Conservation (phyloP, 2,113 vertebrate species). For the Sceloporus tristichus region DNA sequence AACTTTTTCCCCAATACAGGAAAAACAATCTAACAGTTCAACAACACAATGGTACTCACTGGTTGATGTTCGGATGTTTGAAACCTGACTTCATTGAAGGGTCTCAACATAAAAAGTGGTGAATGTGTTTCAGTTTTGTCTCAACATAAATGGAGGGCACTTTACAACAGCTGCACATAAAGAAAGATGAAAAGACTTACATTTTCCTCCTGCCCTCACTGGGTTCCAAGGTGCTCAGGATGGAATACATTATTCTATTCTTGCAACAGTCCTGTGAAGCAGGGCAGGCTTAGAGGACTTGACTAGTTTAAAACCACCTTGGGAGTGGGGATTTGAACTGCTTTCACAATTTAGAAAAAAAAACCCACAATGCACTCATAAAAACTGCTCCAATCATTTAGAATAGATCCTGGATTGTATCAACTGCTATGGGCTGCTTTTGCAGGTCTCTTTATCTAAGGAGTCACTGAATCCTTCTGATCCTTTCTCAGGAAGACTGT, state of each 20-base stretch:
- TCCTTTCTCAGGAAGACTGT: neutral
- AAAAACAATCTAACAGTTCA: neutral
- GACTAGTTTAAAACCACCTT: neutral
- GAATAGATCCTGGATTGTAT: neutral
- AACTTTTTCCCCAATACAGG: neutral
- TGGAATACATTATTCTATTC: neutral
- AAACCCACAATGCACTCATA: neutral
- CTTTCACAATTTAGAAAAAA: constrained; percentile 5
- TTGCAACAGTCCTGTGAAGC: neutral
- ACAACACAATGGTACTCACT: constrained; percentile 26
- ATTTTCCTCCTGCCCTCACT: neutral
- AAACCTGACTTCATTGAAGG: constrained; percentile 19
- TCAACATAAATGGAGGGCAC: constrained; percentile 40
- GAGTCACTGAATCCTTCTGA: neutral
- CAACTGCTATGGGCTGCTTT: neutral
- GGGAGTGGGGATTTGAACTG: neutral
- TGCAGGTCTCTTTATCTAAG: neutral
- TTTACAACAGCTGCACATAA: constrained; percentile 54
- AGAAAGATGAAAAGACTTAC: neutral
- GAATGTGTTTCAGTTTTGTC: constrained; percentile 25
- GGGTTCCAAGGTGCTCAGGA: neutral
- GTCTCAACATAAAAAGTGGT: neutral
- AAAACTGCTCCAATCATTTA: neutral
- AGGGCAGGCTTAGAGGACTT: neutral
- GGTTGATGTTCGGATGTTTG: neutral